phyloP scores from a whole-genome alignment of 2,797 vertebrate species.

The Babyrousa celebensis region DNA sequence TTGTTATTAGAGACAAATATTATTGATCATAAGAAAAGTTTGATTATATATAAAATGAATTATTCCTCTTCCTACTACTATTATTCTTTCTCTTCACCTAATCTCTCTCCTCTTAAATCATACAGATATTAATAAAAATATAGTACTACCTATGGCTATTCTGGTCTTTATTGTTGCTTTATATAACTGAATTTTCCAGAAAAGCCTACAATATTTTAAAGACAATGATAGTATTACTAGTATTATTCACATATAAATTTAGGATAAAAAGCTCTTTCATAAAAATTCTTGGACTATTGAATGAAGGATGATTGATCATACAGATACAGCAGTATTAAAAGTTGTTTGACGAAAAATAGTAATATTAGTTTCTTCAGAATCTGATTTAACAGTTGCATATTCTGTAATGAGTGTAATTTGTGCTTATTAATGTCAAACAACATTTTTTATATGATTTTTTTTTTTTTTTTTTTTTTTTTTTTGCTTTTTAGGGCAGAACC shows the following conservation, averaged over 20 bases:
- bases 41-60: neutral
- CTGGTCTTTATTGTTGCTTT: neutral
- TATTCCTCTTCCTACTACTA: neutral
- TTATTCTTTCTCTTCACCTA: neutral
- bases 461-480: too few species aligned
- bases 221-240: neutral
- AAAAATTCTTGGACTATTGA: neutral
- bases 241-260: neutral
- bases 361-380: neutral
- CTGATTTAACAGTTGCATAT: neutral
- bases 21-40: neutral
- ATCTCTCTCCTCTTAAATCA: neutral
- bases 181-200: conserved; percentile 26
- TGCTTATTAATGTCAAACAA: neutral
- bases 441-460: too few species aligned
- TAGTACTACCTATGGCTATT: neutral
- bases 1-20: neutral
- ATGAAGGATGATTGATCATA: neutral
- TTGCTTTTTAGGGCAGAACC: too few species aligned
- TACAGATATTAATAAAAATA: neutral
- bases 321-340: neutral
- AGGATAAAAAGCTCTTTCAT: neutral
- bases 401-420: neutral
- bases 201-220: neutral
- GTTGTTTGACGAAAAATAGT: neutral